A percentile compares a stretch with the other conserved stretches of the same genome.
Evolutionary conservation across 2,888 invertebrate species (phyloP).

Genomic region (Notodonta dromedarius): DNA sequence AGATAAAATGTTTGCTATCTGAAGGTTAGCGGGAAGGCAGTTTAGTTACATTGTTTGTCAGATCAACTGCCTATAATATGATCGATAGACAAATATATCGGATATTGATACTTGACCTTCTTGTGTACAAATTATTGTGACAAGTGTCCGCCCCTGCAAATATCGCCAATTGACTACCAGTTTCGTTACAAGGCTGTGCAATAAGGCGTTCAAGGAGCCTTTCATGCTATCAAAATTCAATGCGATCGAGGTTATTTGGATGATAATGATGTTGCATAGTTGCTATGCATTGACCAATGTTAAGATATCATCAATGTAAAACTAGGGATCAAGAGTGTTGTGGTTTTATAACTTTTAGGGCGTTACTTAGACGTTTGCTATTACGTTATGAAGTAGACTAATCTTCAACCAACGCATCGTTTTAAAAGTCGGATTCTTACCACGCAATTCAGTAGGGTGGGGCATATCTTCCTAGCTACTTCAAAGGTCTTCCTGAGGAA

Average conservation of each 20-base stretch:
- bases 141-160: conserved; percentile 1
- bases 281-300: neutral
- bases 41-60: conserved; percentile 1
- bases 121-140: neutral
- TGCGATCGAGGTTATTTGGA: neutral
- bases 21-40: neutral
- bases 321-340: no score
- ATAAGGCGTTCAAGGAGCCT: conserved; percentile 1
- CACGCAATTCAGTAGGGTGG: conserved; percentile 32
- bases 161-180: neutral
- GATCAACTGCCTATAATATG: neutral
- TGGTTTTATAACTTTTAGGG: neutral
- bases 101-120: neutral
- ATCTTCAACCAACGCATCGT: neutral
- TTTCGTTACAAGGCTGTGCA: neutral
- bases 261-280: neutral
- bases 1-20: neutral
- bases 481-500: conserved; percentile 83
- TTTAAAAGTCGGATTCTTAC: neutral
- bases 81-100: conserved; percentile 1
- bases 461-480: conserved; percentile 61
- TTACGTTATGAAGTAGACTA: neutral
- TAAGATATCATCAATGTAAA: neutral
- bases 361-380: neutral
- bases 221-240: neutral